Percentiles rank a stretch among this genome's conserved stretches.
These are phyloP conservation scores for Chrysolina americana DNA, from an alignment of 2,888 invertebrate species.

Conservation along the genomic window DNA sequence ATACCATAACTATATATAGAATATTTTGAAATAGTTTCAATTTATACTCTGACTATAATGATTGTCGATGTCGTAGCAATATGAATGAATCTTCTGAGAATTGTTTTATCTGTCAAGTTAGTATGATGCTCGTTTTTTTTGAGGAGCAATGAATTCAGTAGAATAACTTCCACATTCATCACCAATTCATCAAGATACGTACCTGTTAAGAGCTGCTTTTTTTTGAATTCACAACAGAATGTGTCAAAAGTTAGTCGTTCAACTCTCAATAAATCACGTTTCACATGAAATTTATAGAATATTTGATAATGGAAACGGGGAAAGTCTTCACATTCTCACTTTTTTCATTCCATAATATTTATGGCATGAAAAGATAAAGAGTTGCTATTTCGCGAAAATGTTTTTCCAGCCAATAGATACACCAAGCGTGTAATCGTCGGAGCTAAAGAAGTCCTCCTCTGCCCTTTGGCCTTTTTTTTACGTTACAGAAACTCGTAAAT, in stretches of 20 bases:
- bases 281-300: background rate
- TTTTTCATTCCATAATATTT: background rate
- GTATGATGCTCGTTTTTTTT: no score
- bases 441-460: background rate
- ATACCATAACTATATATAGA: no score
- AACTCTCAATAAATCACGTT: background rate
- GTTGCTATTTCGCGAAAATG: background rate
- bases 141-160: no score
- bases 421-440: background rate
- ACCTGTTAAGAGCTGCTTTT: background rate
- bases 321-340: background rate
- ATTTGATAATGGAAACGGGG: background rate
- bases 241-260: background rate
- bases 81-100: no score
- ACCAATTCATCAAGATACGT: background rate
- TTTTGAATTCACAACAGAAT: background rate
- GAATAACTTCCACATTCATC: background rate
- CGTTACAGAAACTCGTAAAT: background rate
- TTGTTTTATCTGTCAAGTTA: no score
- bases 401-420: background rate
- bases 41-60: no score
- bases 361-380: background rate
- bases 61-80: no score
- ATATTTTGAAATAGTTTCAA: no score
- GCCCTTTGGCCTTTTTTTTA: background rate